These are phyloP conservation scores for Megalops cyprinoides DNA, from an alignment of 2,797 vertebrate species.

Conservation along the genomic window DNA sequence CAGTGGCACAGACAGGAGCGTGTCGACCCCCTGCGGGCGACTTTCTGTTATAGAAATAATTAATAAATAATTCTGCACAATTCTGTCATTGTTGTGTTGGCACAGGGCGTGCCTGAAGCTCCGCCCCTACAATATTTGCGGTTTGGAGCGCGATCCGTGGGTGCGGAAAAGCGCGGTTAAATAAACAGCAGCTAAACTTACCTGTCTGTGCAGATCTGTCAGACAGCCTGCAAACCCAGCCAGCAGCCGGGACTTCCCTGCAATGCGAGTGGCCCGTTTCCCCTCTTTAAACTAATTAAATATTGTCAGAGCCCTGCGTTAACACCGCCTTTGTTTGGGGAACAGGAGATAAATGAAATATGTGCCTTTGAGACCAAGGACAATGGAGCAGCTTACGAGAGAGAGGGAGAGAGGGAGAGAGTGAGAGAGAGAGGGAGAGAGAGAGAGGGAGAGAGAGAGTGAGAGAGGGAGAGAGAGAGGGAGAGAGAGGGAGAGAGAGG, in stretches of 20 bases:
- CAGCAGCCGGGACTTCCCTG: constrained; percentile 69
- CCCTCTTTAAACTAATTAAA: constrained; percentile 65
- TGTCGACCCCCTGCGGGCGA: constrained; percentile 10
- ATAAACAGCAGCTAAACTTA: constrained; percentile 71
- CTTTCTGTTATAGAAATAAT: neutral
- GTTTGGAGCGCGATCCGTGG: constrained; percentile 65
- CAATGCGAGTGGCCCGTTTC: constrained; percentile 57
- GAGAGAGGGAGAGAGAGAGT: too few species aligned
- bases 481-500: too few species aligned
- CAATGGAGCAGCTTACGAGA: too few species aligned
- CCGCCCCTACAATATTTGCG: constrained; percentile 58
- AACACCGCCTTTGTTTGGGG: constrained; percentile 61
- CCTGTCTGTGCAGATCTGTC: constrained; percentile 69
- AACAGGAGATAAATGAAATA: constrained; percentile 48
- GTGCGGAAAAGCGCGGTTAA: constrained; percentile 65
- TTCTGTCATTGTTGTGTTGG: constrained; percentile 11
- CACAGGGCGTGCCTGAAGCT: too few species aligned
- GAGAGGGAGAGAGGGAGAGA: too few species aligned
- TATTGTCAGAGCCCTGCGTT: constrained; percentile 54
- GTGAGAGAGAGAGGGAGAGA: too few species aligned
- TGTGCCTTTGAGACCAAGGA: constrained; percentile 36
- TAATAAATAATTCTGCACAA: neutral
- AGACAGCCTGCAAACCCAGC: constrained; percentile 57
- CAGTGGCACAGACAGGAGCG: too few species aligned
- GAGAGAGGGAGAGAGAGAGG: too few species aligned